Percentiles rank a stretch among this genome's conserved stretches.
These are phyloP conservation scores for Eira barbara DNA, from an alignment of 2,113 vertebrate species.

Conservation along the genomic window DNA sequence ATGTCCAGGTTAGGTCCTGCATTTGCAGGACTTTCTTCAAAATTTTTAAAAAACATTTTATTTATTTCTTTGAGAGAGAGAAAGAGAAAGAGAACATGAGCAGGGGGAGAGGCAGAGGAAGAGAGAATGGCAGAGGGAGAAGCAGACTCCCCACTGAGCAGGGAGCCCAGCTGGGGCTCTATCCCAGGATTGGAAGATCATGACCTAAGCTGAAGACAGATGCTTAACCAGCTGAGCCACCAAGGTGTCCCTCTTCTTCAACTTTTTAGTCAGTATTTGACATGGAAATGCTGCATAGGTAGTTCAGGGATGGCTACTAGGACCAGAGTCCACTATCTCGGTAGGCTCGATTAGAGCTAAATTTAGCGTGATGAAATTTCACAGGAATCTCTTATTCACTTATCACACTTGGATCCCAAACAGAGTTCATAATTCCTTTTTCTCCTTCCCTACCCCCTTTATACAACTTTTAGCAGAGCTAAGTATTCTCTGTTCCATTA, in stretches of 20 bases:
- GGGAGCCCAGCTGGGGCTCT: neutral
- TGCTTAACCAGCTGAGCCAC: neutral
- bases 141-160: neutral
- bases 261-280: neutral
- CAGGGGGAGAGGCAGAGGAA: neutral
- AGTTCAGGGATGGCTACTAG: neutral
- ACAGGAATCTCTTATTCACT: neutral
- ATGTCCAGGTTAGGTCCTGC: neutral
- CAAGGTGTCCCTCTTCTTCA: neutral
- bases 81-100: neutral
- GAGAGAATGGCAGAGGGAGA: neutral
- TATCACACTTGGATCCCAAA: neutral
- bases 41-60: neutral
- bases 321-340: neutral
- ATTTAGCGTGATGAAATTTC: constrained; percentile 28
- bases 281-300: neutral
- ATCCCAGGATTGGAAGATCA: neutral
- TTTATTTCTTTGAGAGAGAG: neutral
- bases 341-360: neutral
- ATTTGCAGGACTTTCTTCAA: neutral
- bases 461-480: neutral
- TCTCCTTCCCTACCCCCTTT: neutral
- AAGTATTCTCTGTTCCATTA: neutral
- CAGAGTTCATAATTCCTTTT: neutral
- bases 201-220: neutral